Percentiles rank a stretch among this genome's conserved stretches.
phyloP scores from a whole-genome alignment of 2,888 invertebrate genomes.

The Agriopis aurantiaria region DNA sequence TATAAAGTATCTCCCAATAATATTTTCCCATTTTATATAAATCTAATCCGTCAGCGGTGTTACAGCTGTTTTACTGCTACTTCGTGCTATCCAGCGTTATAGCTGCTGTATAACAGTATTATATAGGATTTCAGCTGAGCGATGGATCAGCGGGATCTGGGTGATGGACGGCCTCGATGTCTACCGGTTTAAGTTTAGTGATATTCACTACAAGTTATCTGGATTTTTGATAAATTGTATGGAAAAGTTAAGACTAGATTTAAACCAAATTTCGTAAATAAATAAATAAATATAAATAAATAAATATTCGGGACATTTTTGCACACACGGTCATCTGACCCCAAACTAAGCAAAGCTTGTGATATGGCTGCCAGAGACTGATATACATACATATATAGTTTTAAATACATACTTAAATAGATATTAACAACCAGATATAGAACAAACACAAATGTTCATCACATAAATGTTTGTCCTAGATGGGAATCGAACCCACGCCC shows the following conservation, averaged over 20 bases:
- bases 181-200: neutral
- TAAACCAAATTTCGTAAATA: too few species aligned
- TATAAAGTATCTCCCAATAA: neutral
- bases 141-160: neutral
- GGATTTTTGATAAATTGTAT: neutral
- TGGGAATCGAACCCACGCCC: too few species aligned
- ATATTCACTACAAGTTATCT: neutral
- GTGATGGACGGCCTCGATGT: neutral
- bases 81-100: constrained; percentile 10
- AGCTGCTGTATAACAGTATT: neutral
- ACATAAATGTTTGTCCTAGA: too few species aligned
- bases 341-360: too few species aligned
- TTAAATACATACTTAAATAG: too few species aligned
- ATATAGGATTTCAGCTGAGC: neutral
- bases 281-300: too few species aligned
- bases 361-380: too few species aligned
- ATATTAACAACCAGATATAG: too few species aligned
- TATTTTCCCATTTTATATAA: constrained; percentile 7
- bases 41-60: constrained; percentile 6
- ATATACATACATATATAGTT: too few species aligned
- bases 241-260: neutral
- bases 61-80: constrained; percentile 24
- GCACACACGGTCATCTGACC: too few species aligned
- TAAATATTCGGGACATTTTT: too few species aligned
- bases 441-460: too few species aligned